Base-by-base conservation (phyloP, 2,797 vertebrate species). In the Columba guinea region DNA sequence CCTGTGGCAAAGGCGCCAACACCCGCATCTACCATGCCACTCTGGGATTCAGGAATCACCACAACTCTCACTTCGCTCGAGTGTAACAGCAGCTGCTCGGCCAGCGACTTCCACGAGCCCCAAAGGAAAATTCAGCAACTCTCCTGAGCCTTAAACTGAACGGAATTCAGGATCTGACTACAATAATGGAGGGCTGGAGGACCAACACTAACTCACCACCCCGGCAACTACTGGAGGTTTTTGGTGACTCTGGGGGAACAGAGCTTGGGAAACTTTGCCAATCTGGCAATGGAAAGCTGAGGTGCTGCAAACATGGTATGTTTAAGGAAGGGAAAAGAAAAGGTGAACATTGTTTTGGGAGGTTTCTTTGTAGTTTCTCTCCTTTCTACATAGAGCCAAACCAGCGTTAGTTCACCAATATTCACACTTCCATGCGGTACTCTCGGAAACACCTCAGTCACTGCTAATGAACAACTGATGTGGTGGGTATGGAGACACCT, bases 221-320 rank as follows among this genome's bases (percentile, higher is more conserved):
- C 27, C 6, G 7, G 32, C 34, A 81, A 19, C 14, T 59, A 12
- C 1, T 6, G 12, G 14, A 59, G n/a, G 26, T 8, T 69, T 82
- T 13, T 41, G 28, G 49, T 60, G 18, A 39, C 32, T 15, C 5
- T 0, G 2, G 5, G 37, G 23, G 2, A 75, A 32, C 3, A 64
- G 13, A 64, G 11, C 28, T 44, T 52, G 35, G 56, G 22, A 70
- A 63, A 13, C 30, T 94, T 46, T 64, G 26, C 41, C 35, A 12
- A 10, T 9, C 19, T 18, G 19, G 15, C 30, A 77, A 51, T 0
- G 80, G 44, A 77, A 81, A 71, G 41, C 35, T n/a, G n/a, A 35
- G 23, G 23, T 13, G 28, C 28, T 32, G 13, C 13, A 58, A 95
- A 62, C 5, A 37, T 0, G 0, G 26, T 5, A 17, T 6, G 7